Evolutionary conservation across 2,888 invertebrate species (phyloP).

Genomic region (Hymenopus coronatus): DNA sequence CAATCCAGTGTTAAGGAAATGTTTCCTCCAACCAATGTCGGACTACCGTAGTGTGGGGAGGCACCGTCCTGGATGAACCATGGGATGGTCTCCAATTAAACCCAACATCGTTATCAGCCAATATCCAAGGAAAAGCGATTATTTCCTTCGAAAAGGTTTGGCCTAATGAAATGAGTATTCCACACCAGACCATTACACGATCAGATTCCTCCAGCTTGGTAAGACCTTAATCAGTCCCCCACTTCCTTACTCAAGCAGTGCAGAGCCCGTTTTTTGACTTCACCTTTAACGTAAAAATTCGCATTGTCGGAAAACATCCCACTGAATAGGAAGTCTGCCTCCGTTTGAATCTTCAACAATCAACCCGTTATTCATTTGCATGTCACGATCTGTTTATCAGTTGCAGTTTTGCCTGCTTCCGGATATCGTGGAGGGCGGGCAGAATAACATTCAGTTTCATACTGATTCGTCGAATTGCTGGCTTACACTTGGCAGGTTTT

Average conservation of each 20-base stretch:
- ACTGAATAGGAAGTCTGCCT: not conserved
- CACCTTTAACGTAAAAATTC: not conserved
- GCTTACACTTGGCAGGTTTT: not conserved
- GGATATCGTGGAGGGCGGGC: not conserved
- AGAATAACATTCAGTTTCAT: not conserved
- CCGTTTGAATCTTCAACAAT: not conserved
- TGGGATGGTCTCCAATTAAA: not conserved
- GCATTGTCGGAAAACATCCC: not conserved
- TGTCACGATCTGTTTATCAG: not conserved
- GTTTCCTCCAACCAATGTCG: not conserved
- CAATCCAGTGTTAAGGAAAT: not conserved
- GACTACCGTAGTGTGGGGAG: not conserved
- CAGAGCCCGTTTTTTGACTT: no score
- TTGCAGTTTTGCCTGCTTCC: not conserved
- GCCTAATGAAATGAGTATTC: not conserved
- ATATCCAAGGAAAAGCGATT: not conserved
- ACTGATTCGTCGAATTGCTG: not conserved
- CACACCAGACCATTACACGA: not conserved
- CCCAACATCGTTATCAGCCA: not conserved
- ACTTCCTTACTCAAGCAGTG: no score
- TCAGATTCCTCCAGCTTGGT: no score
- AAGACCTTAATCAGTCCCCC: no score
- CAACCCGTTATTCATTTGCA: not conserved
- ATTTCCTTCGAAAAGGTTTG: not conserved
- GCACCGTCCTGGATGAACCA: not conserved